Base-by-base conservation (phyloP, 2,888 invertebrate genomes). In the Himalopsyche kuldschensis region DNA sequence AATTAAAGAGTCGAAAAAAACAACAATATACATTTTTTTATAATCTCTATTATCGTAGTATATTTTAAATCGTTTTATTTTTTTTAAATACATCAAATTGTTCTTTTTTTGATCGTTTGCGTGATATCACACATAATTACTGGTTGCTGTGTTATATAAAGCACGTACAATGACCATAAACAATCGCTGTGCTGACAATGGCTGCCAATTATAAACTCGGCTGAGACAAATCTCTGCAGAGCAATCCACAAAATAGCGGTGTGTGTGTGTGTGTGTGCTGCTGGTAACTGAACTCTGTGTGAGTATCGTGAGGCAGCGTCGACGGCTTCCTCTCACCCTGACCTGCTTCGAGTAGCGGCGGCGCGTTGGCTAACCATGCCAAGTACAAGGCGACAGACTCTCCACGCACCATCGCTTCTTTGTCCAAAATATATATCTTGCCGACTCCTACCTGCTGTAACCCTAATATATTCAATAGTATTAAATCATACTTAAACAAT, bases 331-430 rank as follows among this genome's bases (percentile, higher is more conserved):
- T 83, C 84, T 86, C 85, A 69, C 86, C 86, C 77, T 86, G 86
- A 85, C 86, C 86, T 75, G 82, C 76, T 84, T 87, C 83, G 69
- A 69, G 27, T 69, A 30, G 69, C 69, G 27, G 69, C 30, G 27
- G 69, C 69, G 85, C 82, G 85, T 84, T 48, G 84, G 82, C 80
- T 79, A 85, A 84, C 85, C 80, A 85, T 87, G 87, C 87, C 87
- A 86, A 86, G 87, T 86, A 86, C 86, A 86, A 86, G 87, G 87
- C 87, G 86, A 86, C 41, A 41, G 86, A 69, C 27, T 30, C 69
- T 69, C 69, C 69, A 69, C 69, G 69, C 69, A 30, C 69, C 69
- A 69, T 69, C 30, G 69, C 69, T 69, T 69, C 69, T 27, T 27
- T 30, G 30, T 69, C 69, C 69, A 30, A 69, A 69, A 69, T 8